Evolutionary conservation across 2,797 vertebrate species (phyloP), one percentile per base, ranked within the genome.

Genomic region (Rachycentron canadum): DNA sequence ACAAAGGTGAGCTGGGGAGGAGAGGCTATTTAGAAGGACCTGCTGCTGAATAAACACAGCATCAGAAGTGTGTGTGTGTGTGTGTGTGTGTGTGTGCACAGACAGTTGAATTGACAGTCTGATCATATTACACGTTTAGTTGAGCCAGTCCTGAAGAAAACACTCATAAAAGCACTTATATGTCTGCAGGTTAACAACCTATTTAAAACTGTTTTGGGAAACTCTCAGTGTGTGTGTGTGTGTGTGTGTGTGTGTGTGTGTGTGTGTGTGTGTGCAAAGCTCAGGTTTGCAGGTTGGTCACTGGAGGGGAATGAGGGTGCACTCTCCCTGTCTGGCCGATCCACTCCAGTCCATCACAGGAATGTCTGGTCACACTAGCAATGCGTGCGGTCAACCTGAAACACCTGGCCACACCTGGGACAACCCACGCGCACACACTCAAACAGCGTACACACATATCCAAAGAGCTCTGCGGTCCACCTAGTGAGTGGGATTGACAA

Each of bases 351-450:
- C 91, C 79, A 87, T 91, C 84, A 30, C 58, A 79, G 90, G 93
- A 94, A 95, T 94, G 86, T 92, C 89, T 93, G 85, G 60, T 82
- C 72, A 60, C 76, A 60, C 76, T 61, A 26, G 77, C 76, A 58
- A 80, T 77, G 90, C 55, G 77, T 90, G 91, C 58, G 75, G 86
- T 89, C 89, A 63, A 75, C 80, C 78, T 76, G 73, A 85, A 91
- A 91, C 91, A 91, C 89, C 91, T 90, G 91, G 86, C 79, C 89
- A 91, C 89, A 94, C 92, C 90, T 92, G 88, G 79, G 75, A 79
- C 75, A 71, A 58, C 76, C 36, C 64, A 57, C 38, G 36, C 60
- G 58, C 32, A 73, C 60, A 53, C 26, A 16, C 65, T 2, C 50
- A 32, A 32, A 68, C 25, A 67, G 41, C n/a, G 28, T 19, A 75